Evolutionary conservation across 2,888 invertebrate species (phyloP).

Genomic region (Orgyia antiqua): DNA sequence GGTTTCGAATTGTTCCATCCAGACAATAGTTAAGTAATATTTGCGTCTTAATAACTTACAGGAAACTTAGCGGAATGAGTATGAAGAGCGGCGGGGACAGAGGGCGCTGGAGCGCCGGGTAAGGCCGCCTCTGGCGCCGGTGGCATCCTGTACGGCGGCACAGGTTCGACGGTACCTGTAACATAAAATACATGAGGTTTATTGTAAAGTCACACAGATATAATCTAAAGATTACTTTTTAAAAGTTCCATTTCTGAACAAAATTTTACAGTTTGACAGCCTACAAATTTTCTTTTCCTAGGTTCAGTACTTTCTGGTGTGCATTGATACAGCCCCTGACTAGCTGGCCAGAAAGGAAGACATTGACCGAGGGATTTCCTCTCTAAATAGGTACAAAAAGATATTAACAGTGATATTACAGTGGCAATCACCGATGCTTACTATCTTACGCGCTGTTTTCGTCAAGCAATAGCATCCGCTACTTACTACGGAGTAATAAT

Average conservation of each 20-base stretch:
- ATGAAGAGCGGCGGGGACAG: constrained; percentile 74
- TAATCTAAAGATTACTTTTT: background rate
- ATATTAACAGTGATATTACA: too few relatives aligned
- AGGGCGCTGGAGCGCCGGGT: constrained; percentile 73
- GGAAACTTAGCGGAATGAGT: constrained; percentile 89
- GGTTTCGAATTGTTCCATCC: too few relatives aligned
- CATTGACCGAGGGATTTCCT: too few relatives aligned
- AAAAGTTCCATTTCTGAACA: background rate
- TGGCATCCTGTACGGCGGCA: constrained; percentile 82
- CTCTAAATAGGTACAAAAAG: too few relatives aligned
- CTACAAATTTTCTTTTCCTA: constrained; percentile 1
- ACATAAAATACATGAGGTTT: background rate
- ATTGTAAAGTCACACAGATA: background rate
- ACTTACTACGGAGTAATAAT: too few relatives aligned
- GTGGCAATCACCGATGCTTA: too few relatives aligned
- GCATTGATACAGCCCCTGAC: too few relatives aligned
- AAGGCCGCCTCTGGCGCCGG: constrained; percentile 81
- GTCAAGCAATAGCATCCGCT: too few relatives aligned
- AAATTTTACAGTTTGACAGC: background rate
- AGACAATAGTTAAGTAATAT: too few relatives aligned
- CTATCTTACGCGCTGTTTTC: too few relatives aligned
- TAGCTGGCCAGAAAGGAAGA: too few relatives aligned
- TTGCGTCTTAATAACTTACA: too few relatives aligned
- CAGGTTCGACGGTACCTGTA: constrained; percentile 55
- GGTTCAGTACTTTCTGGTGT: background rate